Evolutionary conservation across 2,113 vertebrate species (phyloP), one percentile per base, ranked within the genome.

Genomic region (Mystacornis crossleyi): DNA sequence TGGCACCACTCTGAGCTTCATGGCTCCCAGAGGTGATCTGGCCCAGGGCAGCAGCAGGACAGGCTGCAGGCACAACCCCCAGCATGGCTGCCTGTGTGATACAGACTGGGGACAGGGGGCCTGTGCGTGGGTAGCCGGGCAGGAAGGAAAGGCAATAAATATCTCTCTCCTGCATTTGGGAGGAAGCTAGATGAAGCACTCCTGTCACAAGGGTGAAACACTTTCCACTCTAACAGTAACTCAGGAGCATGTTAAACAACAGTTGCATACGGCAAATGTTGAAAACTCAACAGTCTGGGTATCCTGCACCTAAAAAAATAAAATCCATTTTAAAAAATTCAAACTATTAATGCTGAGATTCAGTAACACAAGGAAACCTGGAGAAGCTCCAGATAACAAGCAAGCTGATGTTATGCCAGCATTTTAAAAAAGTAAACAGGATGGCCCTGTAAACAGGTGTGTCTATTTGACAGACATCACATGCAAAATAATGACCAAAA

Each of bases 71-170:
- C 55, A 95, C 2, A 12, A 62, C 48, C 62, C 86, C 62, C 83
- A 48, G 43, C 36, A 54, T 0, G 2, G 61, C 72, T 88, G 58
- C 34, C 26, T 58, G 42, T 10, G 1, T 0, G 1, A n/a, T 73
- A 60, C 3, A 2, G 54, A 43, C 81, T 54, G 50, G 36, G 79
- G 77, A 71, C 2, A 7, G 66, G 31, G 58, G 40, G 66, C 47
- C 74, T 53, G 43, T 8, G 12, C 51, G 36, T 50, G 12, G 55
- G 36, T 50, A 83, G 72, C 72, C 28, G 57, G 40, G 80, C 90
- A 95, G 95, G 95, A 96, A 94, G 93, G 88, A 92, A 96, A 90
- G 45, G 57, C 93, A 93, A 78, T 92, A 92, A 96, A 93, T 84
- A 81, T 62, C 48, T 86, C 6, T 2, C 55, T 93, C 75, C 43